These are phyloP conservation scores for Rhodinocichla rosea DNA, from an alignment of 2,113 vertebrate genomes.

Conservation along the genomic window DNA sequence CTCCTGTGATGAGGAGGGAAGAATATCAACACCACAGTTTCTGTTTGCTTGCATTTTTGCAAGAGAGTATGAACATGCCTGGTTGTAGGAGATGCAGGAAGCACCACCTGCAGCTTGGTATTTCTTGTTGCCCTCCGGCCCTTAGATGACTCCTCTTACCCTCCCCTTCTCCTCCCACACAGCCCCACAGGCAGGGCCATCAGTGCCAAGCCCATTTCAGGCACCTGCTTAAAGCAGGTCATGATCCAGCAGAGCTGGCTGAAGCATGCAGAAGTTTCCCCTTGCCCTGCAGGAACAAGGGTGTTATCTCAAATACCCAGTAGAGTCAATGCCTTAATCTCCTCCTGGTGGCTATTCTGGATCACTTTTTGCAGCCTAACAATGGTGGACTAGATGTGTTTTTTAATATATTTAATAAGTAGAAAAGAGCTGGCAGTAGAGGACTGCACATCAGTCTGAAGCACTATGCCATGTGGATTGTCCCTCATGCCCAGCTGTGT, in stretches of 20 bases:
- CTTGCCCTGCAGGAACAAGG: neutral
- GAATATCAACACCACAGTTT: neutral
- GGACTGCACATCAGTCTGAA: neutral
- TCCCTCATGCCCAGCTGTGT: rapidly evolving
- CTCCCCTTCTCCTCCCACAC: neutral
- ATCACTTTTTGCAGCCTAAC: neutral
- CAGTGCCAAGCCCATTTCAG: neutral
- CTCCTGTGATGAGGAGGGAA: neutral
- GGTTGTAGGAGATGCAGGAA: neutral
- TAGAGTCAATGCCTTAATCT: neutral
- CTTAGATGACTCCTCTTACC: neutral
- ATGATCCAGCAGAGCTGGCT: neutral
- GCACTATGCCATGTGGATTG: rapidly evolving
- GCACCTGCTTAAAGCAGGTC: neutral
- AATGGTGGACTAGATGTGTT: rapidly evolving
- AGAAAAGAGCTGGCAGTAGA: neutral
- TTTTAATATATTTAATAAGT: neutral
- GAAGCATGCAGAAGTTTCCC: neutral
- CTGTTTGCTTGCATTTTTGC: neutral
- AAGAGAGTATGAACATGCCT: neutral
- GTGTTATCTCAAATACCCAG: neutral
- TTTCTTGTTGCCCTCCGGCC: neutral
- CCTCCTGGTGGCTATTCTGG: neutral
- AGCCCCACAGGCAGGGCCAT: neutral
- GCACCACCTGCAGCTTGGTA: neutral